Base-by-base conservation (phyloP, 2,113 vertebrate genomes). In the Sylvietta virens region DNA sequence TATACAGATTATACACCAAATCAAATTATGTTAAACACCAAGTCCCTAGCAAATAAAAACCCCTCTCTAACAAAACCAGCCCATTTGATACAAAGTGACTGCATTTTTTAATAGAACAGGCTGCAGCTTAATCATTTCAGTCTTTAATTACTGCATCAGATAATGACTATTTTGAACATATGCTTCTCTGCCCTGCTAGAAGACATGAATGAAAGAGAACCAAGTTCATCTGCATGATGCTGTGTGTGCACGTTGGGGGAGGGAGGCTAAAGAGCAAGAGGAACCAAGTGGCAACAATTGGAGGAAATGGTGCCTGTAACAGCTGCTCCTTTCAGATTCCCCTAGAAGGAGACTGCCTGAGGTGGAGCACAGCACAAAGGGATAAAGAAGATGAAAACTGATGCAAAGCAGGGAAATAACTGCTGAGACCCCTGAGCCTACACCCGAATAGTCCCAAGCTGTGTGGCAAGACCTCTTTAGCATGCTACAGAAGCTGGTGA, bases 291-390 rank as follows among this genome's bases (percentile, higher is more conserved):
- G 97, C 98, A 98, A 98, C 98, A 98, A 98, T 91, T 98, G 98
- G 98, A 98, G 98, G 97, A 98, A 98, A 98, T 92, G 97, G 98
- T 98, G 97, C 98, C 98, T 97, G 93, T 97, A 98, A 98, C 98
- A 98, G 98, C 98, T 99, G 98, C 97, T 99, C 98, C 98, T 98
- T 98, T 98, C 97, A 98, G 98, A 98, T 97, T 97, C 98, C 97
- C 98, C 97, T 97, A 98, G 98, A 98, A 98, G 98, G 98, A 98
- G 98, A 98, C 95, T 98, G 98, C 98, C 98, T 96, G 98, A 99
- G 98, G 98, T 98, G 97, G 98, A 93, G 96, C 97, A 97, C 37
- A 79, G 97, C 98, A 98, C 98, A 98, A 98, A 98, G 98, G 98
- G 98, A 98, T 98, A 98, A 98, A 98, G 98, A 97, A 97, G 98